Evolutionary conservation across 2,888 invertebrate genomes (phyloP).

Genomic region (Parascotia fuliginaria): DNA sequence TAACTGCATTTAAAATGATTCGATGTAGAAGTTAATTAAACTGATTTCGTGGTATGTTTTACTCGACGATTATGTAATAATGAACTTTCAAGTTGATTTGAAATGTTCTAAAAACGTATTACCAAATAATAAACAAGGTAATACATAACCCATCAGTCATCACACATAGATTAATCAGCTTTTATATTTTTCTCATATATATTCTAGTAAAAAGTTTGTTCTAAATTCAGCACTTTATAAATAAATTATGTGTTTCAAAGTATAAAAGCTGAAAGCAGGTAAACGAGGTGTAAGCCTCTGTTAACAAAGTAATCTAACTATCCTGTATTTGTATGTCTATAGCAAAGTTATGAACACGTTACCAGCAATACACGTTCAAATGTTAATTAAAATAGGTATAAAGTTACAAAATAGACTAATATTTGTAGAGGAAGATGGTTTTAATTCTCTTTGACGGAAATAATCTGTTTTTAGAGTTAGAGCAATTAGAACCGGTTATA

Average conservation of each 20-base stretch:
- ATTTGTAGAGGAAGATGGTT: constrained; percentile 40
- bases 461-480: no score
- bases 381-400: constrained; percentile 2
- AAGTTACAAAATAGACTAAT: constrained; percentile 23
- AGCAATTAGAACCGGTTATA: no score
- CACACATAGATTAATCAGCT: background rate
- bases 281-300: constrained; percentile 21
- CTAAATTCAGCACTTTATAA: constrained; percentile 11
- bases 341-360: constrained; percentile 38
- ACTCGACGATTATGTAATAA: no score
- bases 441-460: constrained; percentile 35
- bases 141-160: no score
- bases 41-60: no score
- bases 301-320: constrained; percentile 32
- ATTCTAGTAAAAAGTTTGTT: constrained; percentile 17
- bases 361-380: constrained; percentile 23
- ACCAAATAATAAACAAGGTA: no score
- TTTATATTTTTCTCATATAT: background rate
- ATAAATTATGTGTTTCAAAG: constrained; percentile 20
- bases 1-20: no score
- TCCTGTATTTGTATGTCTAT: constrained; percentile 12
- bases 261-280: constrained; percentile 19
- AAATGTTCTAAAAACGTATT: no score
- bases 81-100: no score
- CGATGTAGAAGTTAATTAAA: no score